Percentiles rank a stretch among this genome's conserved stretches.
These are phyloP conservation scores for Apodemus speciosus DNA, from an alignment of 2,113 vertebrate species.

Conservation along the genomic window DNA sequence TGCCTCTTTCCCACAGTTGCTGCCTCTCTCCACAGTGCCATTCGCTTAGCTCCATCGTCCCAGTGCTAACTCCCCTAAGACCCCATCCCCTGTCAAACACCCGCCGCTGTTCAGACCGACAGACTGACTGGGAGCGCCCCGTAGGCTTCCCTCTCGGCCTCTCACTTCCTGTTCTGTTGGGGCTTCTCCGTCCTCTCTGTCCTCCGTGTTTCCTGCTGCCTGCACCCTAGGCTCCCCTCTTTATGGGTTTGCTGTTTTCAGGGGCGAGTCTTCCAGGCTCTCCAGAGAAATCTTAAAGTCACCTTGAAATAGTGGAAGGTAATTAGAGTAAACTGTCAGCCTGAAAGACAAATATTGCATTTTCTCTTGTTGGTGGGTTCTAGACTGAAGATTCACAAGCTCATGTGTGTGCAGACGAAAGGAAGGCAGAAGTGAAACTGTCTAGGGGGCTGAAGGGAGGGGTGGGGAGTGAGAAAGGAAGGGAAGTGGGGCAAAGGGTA, in stretches of 20 bases:
- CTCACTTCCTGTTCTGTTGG: background rate
- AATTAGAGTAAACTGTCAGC: background rate
- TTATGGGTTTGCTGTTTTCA: background rate
- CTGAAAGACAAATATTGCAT: background rate
- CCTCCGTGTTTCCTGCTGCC: background rate
- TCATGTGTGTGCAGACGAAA: background rate
- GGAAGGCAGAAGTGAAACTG: background rate
- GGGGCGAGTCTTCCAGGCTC: background rate
- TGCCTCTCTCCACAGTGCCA: background rate
- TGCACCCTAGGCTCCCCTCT: background rate
- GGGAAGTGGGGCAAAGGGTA: background rate
- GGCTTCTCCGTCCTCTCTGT: background rate
- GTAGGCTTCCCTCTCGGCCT: background rate
- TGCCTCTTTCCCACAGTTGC: background rate
- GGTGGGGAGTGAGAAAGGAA: too few relatives aligned
- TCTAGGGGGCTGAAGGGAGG: background rate
- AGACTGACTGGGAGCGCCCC: too few relatives aligned
- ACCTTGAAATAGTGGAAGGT: background rate
- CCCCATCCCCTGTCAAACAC: background rate
- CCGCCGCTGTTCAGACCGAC: background rate
- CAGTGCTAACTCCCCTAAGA: background rate
- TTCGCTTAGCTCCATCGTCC: background rate
- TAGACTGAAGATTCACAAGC: background rate
- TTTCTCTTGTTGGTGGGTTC: background rate
- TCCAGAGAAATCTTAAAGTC: background rate